phyloP scores from a whole-genome alignment of 2,113 vertebrate genomes.

The Oryzias celebensis region DNA sequence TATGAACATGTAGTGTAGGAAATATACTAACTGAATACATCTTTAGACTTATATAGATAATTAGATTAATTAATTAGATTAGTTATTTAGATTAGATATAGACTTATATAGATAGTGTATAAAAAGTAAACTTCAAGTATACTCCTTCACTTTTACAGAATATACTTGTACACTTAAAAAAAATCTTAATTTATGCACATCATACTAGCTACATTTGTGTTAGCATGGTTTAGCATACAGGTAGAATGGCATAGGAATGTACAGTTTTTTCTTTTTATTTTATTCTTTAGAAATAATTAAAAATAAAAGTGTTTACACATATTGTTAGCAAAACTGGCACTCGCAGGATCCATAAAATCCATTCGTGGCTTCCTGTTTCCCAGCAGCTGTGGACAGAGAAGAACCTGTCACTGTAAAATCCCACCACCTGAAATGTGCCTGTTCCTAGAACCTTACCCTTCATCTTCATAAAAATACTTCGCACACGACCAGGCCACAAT shows the following conservation, averaged over 20 bases:
- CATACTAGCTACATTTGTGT: no score
- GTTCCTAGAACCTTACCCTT: slow-evolving; percentile 76
- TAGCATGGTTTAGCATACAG: no score
- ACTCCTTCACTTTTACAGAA: no score
- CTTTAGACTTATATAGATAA: no score
- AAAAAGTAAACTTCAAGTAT: not conserved
- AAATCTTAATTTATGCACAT: no score
- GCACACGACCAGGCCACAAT: slow-evolving; percentile 83
- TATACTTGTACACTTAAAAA: no score
- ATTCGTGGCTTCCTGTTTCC: slow-evolving; percentile 83
- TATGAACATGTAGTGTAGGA: not conserved
- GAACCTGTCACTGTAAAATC: no score
- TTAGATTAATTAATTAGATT: no score
- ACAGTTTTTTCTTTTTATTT: no score
- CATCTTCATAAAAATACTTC: slow-evolving; percentile 86
- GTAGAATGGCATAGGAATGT: no score
- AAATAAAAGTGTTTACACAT: slow-evolving; percentile 76
- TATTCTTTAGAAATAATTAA: not conserved
- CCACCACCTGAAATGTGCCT: not conserved
- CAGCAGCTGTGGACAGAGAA: slow-evolving; percentile 79
- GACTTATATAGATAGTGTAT: not conserved
- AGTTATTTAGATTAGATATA: no score
- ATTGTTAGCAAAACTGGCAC: slow-evolving; percentile 88
- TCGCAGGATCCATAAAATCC: slow-evolving; percentile 92
- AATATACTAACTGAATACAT: no score